Evolutionary conservation across 2,888 invertebrate genomes (phyloP).

Genomic region (Halocaridina rubra): DNA sequence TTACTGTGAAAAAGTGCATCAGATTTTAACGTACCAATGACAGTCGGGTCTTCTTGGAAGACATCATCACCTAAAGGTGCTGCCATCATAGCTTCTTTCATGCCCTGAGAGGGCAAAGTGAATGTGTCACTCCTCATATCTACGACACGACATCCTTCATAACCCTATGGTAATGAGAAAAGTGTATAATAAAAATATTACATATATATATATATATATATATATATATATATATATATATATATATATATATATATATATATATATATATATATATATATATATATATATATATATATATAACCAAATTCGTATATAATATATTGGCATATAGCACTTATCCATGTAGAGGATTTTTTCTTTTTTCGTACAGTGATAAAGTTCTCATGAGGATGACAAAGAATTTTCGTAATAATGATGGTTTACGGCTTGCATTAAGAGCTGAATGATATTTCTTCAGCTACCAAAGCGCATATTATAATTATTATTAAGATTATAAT

Average conservation of each 20-base stretch:
- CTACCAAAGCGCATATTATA: too few species aligned
- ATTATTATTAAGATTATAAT: too few species aligned
- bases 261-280: conserved; percentile 17
- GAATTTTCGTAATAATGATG: too few species aligned
- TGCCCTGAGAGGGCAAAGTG: conserved; percentile 82
- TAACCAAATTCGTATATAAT: not conserved
- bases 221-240: conserved; percentile 30
- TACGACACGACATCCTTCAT: conserved; percentile 71
- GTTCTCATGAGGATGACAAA: too few species aligned
- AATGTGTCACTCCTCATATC: conserved; percentile 94
- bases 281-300: conserved; percentile 21
- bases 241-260: conserved; percentile 19
- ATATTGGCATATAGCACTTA: too few species aligned
- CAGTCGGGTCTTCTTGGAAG: conserved; percentile 90
- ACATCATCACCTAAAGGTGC: conserved; percentile 94
- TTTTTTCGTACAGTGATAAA: too few species aligned
- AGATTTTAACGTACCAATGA: conserved; percentile 75
- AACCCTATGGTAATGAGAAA: too few species aligned
- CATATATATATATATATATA: conserved; percentile 23
- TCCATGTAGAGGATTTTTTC: too few species aligned
- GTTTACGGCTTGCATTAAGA: too few species aligned
- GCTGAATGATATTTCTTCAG: too few species aligned
- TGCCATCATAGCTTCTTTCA: conserved; percentile 88
- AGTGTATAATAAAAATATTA: too few species aligned
- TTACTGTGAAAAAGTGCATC: too few species aligned